A percentile compares a stretch with the other conserved stretches of the same genome.
Conservation (phyloP, 2,888 invertebrate genomes). For the Heteropelma amictum region DNA sequence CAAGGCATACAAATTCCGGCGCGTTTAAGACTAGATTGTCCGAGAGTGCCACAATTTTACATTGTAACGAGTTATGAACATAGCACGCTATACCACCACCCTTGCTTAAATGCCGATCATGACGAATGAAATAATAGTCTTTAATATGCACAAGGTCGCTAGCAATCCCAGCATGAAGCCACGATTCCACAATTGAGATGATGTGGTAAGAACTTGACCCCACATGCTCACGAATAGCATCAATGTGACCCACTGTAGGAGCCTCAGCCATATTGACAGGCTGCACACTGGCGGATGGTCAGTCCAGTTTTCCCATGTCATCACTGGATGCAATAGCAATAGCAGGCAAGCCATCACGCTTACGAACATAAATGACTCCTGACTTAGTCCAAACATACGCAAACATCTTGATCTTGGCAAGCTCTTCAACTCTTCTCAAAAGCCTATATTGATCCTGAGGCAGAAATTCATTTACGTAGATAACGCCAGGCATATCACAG, state of each 20-base stretch:
- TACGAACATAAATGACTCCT: not conserved
- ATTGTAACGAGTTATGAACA: conserved; percentile 28
- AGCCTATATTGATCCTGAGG: not conserved
- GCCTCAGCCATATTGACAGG: no score
- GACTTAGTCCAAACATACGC: not conserved
- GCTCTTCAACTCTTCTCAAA: not conserved
- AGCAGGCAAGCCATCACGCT: not conserved
- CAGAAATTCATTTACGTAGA: not conserved
- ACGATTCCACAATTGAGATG: not conserved
- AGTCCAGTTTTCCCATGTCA: not conserved
- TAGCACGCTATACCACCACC: conserved; percentile 35
- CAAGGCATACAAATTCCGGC: conserved; percentile 15
- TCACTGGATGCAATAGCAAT: not conserved
- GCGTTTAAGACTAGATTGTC: not conserved
- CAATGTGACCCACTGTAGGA: not conserved
- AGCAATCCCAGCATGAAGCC: not conserved
- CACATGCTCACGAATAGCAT: not conserved
- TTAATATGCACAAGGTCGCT: not conserved
- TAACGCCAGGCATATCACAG: not conserved
- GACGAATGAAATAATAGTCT: conserved; percentile 12
- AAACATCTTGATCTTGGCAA: not conserved
- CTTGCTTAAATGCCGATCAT: not conserved
- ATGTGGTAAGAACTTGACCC: not conserved
- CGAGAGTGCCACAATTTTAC: not conserved
- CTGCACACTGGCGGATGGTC: no score